Evolutionary conservation across 2,797 vertebrate species (phyloP), one percentile per base, ranked within the genome.

Genomic region (Tympanoctomys barrerae): DNA sequence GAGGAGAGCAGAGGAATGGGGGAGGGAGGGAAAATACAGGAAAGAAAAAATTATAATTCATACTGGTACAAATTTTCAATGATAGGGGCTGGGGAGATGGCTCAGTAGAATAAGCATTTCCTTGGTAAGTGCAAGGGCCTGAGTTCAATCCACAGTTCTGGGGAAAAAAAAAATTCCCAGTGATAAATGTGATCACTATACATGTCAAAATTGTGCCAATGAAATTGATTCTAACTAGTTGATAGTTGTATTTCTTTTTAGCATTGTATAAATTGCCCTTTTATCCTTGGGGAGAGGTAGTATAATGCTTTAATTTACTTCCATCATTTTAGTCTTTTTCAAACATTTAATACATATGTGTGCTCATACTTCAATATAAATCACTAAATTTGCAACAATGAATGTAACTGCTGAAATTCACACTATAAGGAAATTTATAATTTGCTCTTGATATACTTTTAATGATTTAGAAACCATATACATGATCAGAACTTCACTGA

Each of bases 241-340:
- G 26, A 33, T 18, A 78, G 28, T 1, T 52, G 31, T 87, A 97
- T 95, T 97, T 97, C 97, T 92, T 97, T 89, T 73, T 88, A 96
- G 95, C 73, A 96, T 83, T 10, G 93, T 96, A 75, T 96, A 97
- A 96, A 94, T 95, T 97, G 89, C 96, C 78, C 95, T 95, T 97
- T n/a, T 91, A 87, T 95, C 71, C 97, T 98, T 96, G 97, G 68
- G 1, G 3, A 92, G 86, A 94, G 73, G 61, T 94, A 96, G 52
- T 33, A 97, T 87, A 97, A 97, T 0, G 2, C 61, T 66, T 79
- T 49, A 70, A 91, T 97, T 97, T 97, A 96, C 92, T 97, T 97
- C 73, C 70, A 82, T 96, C 91, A 96, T 89, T 96, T 97, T 84
- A 5, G 5, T 59, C 1, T 91, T 71, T 82, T 78, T 93, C 90